These are phyloP conservation scores for Mastomys natalensis DNA, from an alignment of 2,113 vertebrate species.

Conservation along the genomic window DNA sequence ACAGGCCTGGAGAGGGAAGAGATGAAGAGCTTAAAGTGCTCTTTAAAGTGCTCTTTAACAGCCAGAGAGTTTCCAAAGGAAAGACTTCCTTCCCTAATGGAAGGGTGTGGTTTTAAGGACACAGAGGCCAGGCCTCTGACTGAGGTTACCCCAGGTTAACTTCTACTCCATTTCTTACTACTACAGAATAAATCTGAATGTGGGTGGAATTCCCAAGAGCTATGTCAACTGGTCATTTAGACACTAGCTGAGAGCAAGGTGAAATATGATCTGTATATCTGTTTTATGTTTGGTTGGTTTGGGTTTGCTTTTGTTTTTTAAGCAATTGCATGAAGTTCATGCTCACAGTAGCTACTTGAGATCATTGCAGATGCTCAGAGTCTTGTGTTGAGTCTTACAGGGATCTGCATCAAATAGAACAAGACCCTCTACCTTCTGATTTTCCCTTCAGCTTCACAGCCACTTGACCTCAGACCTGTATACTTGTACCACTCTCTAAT, in stretches of 20 bases:
- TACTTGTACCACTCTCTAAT: background rate
- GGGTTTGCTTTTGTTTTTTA: background rate
- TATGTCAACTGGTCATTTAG: slow-evolving; percentile 23
- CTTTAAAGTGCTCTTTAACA: too few relatives aligned
- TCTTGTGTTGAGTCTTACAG: background rate
- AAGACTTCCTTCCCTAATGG: background rate
- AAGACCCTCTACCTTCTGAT: background rate
- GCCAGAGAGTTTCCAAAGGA: background rate
- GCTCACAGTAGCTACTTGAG: slow-evolving; percentile 9
- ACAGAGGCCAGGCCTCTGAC: background rate
- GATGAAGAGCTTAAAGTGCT: background rate
- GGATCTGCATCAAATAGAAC: background rate
- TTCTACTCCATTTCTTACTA: slow-evolving; percentile 16
- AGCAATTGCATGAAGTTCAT: background rate
- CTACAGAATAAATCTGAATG: slow-evolving; percentile 5
- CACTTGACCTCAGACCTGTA: background rate
- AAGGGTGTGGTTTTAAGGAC: background rate
- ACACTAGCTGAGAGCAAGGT: background rate
- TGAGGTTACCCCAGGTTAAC: background rate
- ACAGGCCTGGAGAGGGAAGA: too few relatives aligned
- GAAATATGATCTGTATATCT: background rate
- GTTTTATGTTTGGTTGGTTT: background rate
- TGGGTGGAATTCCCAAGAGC: slow-evolving; percentile 11
- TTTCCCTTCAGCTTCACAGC: background rate
- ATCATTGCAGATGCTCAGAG: background rate